These are phyloP conservation scores for Macaria notata DNA, from an alignment of 2,888 invertebrate species.

Conservation along the genomic window DNA sequence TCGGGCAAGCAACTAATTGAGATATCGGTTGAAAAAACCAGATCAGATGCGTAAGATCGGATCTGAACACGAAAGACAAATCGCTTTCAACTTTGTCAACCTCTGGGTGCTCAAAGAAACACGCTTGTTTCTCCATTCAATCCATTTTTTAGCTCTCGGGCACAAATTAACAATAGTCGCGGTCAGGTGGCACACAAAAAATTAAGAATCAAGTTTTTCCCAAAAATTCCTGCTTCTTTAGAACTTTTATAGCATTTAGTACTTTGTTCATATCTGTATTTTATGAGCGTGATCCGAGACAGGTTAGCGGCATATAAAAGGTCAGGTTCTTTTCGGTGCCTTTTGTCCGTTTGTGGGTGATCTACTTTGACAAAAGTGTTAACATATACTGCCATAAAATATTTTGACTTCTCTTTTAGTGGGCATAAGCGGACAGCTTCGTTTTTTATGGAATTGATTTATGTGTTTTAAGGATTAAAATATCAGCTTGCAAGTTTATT, in stretches of 20 bases:
- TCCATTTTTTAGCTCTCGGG: slow-evolving; percentile 66
- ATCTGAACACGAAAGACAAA: slow-evolving; percentile 74
- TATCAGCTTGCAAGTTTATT: not conserved
- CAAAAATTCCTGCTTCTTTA: slow-evolving; percentile 55
- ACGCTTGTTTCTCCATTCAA: slow-evolving; percentile 62
- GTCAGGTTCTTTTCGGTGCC: slow-evolving; percentile 66
- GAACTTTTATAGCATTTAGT: slow-evolving; percentile 69
- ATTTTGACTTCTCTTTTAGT: slow-evolving; percentile 78
- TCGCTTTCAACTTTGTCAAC: slow-evolving; percentile 72
- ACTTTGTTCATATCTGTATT: slow-evolving; percentile 75
- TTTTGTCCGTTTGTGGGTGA: slow-evolving; percentile 71
- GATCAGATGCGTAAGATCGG: slow-evolving; percentile 64
- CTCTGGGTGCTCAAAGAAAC: slow-evolving; percentile 62
- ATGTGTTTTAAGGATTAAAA: slow-evolving; percentile 1
- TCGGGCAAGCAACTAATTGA: slow-evolving; percentile 49
- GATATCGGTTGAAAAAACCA: slow-evolving; percentile 68
- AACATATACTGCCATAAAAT: slow-evolving; percentile 77
- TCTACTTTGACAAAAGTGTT: slow-evolving; percentile 77
- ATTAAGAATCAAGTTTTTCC: slow-evolving; percentile 55
- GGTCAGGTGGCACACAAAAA: slow-evolving; percentile 73
- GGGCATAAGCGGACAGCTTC: slow-evolving; percentile 51
- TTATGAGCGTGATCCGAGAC: slow-evolving; percentile 59
- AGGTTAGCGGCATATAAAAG: slow-evolving; percentile 63
- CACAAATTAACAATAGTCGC: slow-evolving; percentile 75
- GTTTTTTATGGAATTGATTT: slow-evolving; percentile 33